A percentile compares a stretch with the other conserved stretches of the same genome.
Conservation (phyloP, 2,113 vertebrate genomes). For the Centropus unirufus region DNA sequence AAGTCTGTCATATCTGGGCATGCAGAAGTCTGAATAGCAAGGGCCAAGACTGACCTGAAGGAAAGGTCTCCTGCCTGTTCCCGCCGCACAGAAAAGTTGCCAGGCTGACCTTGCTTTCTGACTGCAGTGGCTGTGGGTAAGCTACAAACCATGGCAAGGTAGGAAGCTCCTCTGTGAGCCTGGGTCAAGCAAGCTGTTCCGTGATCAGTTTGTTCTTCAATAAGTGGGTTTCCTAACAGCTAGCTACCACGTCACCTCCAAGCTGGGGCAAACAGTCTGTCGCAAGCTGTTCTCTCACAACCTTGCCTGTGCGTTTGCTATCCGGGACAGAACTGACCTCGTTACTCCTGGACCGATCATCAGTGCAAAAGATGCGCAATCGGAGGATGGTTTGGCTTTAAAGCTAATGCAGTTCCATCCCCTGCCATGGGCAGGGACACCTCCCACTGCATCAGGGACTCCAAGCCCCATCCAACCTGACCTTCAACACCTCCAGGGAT, state of each 20-base stretch:
- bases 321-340: background rate
- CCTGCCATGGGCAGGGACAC: too few species aligned
- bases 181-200: background rate
- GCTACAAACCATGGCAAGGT: background rate
- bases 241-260: background rate
- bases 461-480: too few species aligned
- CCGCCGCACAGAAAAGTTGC: background rate
- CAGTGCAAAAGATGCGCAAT: accelerated
- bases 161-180: background rate
- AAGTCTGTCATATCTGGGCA: background rate
- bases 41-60: background rate
- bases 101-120: background rate
- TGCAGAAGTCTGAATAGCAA: background rate
- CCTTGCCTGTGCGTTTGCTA: accelerated
- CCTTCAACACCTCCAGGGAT: too few species aligned
- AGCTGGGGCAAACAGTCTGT: background rate
- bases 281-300: background rate
- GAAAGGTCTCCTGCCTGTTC: background rate
- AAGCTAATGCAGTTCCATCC: too few species aligned
- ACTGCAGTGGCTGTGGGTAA: too few species aligned
- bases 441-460: too few species aligned
- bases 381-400: too few species aligned
- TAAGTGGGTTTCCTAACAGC: background rate
- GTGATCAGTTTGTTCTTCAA: background rate
- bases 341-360: accelerated